Evolutionary conservation across 1,140 invertebrate genomes (phyloP).

Genomic region (Cydia amplana): DNA sequence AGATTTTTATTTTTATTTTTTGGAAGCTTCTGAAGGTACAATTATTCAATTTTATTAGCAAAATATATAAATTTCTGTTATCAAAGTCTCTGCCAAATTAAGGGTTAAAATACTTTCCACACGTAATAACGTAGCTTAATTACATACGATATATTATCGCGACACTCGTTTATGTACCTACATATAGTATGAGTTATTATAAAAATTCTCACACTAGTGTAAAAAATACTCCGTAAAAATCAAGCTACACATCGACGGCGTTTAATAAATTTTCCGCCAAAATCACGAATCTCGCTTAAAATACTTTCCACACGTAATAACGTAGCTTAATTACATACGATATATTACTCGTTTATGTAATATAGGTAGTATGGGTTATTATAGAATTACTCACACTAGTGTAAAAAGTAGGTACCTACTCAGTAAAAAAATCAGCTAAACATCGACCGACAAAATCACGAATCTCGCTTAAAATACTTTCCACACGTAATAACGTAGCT

Average conservation of each 20-base stretch:
- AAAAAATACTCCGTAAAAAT: too few species aligned
- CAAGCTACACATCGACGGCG: too few species aligned
- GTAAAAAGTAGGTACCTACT: too few species aligned
- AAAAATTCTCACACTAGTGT: too few species aligned
- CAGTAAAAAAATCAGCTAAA: too few species aligned
- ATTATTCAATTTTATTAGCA: too few species aligned
- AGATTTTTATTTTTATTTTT: too few species aligned
- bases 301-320: slow-evolving; percentile 3
- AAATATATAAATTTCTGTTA: too few species aligned
- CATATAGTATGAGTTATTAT: slow-evolving; percentile 27
- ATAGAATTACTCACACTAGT: too few species aligned
- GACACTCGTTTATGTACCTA: not conserved
- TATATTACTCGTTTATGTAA: not conserved
- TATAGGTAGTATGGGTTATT: slow-evolving; percentile 32
- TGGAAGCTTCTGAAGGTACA: too few species aligned
- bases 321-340: not conserved
- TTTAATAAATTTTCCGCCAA: not conserved
- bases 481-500: not conserved
- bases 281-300: not conserved
- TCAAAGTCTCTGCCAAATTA: too few species aligned
- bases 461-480: not conserved
- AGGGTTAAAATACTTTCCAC: not conserved
- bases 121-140: not conserved
- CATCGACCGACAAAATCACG: too few species aligned
- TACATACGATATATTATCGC: not conserved